Conservation (phyloP, 2,113 vertebrate species). For the Pituophis catenifer region DNA sequence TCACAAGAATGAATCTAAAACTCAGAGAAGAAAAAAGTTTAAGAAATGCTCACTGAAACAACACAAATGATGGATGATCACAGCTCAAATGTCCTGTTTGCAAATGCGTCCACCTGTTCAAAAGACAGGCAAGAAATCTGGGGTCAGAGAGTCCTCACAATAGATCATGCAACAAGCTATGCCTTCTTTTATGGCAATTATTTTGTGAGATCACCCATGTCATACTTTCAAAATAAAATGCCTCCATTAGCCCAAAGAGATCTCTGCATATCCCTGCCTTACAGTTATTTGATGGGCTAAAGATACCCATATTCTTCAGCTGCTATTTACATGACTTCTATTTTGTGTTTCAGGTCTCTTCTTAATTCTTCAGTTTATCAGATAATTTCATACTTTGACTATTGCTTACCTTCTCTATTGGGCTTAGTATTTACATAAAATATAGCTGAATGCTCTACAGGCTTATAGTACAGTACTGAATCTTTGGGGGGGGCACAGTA, state of each 20-base stretch:
- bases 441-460: neutral
- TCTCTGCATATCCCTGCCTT: neutral
- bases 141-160: neutral
- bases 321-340: neutral
- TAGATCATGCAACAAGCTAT: neutral
- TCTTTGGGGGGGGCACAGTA: neutral
- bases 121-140: neutral
- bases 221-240: neutral
- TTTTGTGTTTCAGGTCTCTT: neutral
- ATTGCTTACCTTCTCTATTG: neutral
- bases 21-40: neutral
- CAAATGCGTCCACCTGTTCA: neutral
- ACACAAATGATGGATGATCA: neutral
- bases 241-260: neutral
- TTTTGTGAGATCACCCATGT: neutral
- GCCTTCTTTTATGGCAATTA: neutral
- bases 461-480: neutral
- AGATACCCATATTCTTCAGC: neutral
- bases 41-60: neutral
- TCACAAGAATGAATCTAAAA: neutral
- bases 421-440: neutral
- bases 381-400: neutral
- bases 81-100: neutral
- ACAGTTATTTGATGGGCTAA: neutral
- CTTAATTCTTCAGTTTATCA: neutral